Base-by-base conservation (phyloP, 1,140 invertebrate genomes). In the Batillaria attramentaria region DNA sequence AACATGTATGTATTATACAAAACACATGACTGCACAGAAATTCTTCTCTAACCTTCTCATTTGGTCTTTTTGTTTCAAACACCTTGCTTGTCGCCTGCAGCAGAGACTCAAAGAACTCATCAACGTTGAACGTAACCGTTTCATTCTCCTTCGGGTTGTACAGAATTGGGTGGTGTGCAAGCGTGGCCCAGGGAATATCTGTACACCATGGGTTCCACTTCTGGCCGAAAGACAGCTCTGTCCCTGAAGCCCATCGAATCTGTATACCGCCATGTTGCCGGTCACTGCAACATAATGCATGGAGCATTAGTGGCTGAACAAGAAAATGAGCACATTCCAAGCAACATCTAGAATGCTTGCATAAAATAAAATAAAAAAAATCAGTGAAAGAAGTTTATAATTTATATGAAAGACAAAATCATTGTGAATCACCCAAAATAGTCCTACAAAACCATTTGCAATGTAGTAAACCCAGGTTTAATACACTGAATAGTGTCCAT, bases 131-230 rank as follows among this genome's bases (percentile, higher is more conserved):
- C 13, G 85, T 89, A 41, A 81, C 76, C 1, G 89, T 90, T 57
- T 91, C 90, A 31, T 82, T 86, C 72, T 90, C 89, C 66, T 90
- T 88, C 1, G 94, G 94, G 88, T 95, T 94, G 93, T 94, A 95
- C 84, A 93, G 93, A 57, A 96, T 92, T 13, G 95, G 95, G 92
- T 97, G 96, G 80, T 94, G 95, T 1, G 94, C 93, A 81, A 95
- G 95, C 1, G 95, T 96, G 8, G 94, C 91, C 90, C 94, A 95
- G 0, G 96, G 96, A 81, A 96, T 94, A 70, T 95, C 93, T 78
- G 93, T 93, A 79, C 93, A 93, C 91, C 96, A 96, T 2, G 96
- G 96, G 90, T 97, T 97, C 96, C 96, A 97, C 80, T 94, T 94
- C 81, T 95, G 94, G 75, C 93, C 92, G 83, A 95, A 92, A 2